Percentiles rank a stretch among this genome's conserved stretches.
phyloP scores from a whole-genome alignment of 2,888 invertebrate species.

The Callyntrura guangdongensis region DNA sequence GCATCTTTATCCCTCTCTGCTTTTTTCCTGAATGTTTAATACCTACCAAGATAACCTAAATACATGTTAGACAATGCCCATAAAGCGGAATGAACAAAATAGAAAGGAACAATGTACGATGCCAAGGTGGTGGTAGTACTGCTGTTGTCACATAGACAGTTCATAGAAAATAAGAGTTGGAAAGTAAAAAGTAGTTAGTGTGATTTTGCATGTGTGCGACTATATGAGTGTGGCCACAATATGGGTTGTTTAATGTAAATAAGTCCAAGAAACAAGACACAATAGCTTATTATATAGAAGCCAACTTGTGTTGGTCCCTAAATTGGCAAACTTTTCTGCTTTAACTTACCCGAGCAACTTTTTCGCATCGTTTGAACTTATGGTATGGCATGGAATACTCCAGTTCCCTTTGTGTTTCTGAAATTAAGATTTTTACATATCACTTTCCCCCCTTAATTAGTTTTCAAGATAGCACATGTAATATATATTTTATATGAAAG shows the following conservation, averaged over 20 bases:
- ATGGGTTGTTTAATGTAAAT: constrained; percentile 72
- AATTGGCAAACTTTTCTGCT: constrained; percentile 72
- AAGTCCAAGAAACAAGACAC: constrained; percentile 61
- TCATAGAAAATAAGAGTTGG: neutral
- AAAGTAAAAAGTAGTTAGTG: neutral
- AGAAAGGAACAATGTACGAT: constrained; percentile 22
- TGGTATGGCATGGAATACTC: constrained; percentile 83
- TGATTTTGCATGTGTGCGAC: neutral
- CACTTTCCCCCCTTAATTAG: constrained; percentile 71
- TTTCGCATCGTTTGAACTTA: constrained; percentile 84
- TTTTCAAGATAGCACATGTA: constrained; percentile 61
- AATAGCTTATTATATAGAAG: constrained; percentile 42
- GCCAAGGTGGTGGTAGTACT: neutral
- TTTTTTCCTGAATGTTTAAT: too few relatives aligned
- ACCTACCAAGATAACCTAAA: too few relatives aligned
- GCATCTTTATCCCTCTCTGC: too few relatives aligned
- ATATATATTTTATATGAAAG: too few relatives aligned
- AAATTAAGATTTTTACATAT: constrained; percentile 76
- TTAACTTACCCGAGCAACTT: constrained; percentile 83
- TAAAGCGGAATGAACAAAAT: constrained; percentile 7
- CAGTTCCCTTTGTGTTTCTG: constrained; percentile 83
- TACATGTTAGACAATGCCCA: too few relatives aligned
- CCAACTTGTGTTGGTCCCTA: constrained; percentile 59
- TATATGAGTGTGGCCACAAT: constrained; percentile 42
- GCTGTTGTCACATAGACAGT: neutral